These are phyloP conservation scores for Stenoptilia bipunctidactyla DNA, from an alignment of 2,888 invertebrate species.

Conservation along the genomic window DNA sequence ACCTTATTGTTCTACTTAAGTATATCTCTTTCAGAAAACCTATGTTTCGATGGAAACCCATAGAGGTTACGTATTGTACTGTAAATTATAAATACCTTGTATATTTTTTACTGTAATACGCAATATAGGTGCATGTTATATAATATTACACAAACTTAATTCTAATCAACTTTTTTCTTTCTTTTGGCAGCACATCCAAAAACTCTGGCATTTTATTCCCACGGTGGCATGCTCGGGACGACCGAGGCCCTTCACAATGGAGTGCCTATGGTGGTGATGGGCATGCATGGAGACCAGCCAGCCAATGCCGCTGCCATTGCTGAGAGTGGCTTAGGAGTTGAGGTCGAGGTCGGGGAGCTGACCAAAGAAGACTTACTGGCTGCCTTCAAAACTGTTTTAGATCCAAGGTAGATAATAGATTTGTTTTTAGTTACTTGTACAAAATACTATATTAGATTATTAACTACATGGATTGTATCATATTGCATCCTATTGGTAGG, in stretches of 20 bases:
- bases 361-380: slow-evolving; percentile 60
- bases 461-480: too few species aligned
- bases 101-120: too few species aligned
- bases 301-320: slow-evolving; percentile 69
- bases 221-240: slow-evolving; percentile 72
- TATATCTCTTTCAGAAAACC: too few species aligned
- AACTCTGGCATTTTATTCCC: slow-evolving; percentile 70
- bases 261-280: slow-evolving; percentile 72
- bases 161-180: neutral
- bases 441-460: too few species aligned
- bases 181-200: slow-evolving; percentile 68
- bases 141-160: too few species aligned
- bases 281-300: slow-evolving; percentile 72
- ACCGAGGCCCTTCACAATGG: slow-evolving; percentile 73
- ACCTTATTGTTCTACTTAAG: too few species aligned
- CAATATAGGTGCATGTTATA: too few species aligned
- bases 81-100: too few species aligned
- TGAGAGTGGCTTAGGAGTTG: slow-evolving; percentile 65
- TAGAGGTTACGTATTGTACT: too few species aligned
- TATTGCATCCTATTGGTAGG: too few species aligned
- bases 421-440: too few species aligned
- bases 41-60: too few species aligned
- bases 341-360: slow-evolving; percentile 52
- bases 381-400: slow-evolving; percentile 64
- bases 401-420: slow-evolving; percentile 67